Conservation (phyloP, 2,888 invertebrate genomes). For the Flabesymbios commensalis region DNA sequence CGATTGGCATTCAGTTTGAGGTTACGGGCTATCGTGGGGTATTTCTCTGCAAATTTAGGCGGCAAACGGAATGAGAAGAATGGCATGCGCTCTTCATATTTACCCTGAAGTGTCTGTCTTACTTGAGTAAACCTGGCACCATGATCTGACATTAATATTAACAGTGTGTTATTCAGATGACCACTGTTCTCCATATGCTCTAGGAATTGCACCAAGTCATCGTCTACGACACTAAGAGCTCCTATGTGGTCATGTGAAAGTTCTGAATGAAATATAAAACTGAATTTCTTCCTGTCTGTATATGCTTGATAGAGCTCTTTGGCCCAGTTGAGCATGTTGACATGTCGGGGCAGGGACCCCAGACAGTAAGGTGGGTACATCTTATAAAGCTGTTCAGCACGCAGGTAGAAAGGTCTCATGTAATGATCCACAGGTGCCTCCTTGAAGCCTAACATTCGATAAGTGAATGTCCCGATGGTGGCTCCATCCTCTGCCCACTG, state of each 20-base stretch:
- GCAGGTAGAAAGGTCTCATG: constrained; percentile 72
- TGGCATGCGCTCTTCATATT: constrained; percentile 87
- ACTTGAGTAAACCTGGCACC: constrained; percentile 79
- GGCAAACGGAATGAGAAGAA: constrained; percentile 83
- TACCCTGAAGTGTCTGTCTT: constrained; percentile 85
- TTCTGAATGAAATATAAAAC: constrained; percentile 86
- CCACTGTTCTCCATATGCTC: constrained; percentile 67
- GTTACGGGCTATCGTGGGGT: constrained; percentile 69
- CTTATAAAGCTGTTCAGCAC: neutral
- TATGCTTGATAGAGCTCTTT: constrained; percentile 69
- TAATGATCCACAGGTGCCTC: constrained; percentile 88
- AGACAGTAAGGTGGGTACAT: constrained; percentile 65
- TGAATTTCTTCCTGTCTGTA: constrained; percentile 73
- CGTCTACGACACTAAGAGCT: constrained; percentile 76
- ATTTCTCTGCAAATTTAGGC: constrained; percentile 68
- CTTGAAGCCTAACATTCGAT: constrained; percentile 84
- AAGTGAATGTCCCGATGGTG: constrained; percentile 83
- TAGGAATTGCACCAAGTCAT: constrained; percentile 69
- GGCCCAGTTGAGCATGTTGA: constrained; percentile 59
- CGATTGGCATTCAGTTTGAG: constrained; percentile 69
- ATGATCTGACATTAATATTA: constrained; percentile 92
- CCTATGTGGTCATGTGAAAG: constrained; percentile 86
- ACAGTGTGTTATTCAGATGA: constrained; percentile 76
- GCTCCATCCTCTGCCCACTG: constrained; percentile 88
- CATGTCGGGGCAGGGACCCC: constrained; percentile 74